Percentiles rank a stretch among this genome's conserved stretches.
Evolutionary conservation across 92 coral and sea anemone genomes (phyloP).

Genomic region (Umimayanthus kanabou): DNA sequence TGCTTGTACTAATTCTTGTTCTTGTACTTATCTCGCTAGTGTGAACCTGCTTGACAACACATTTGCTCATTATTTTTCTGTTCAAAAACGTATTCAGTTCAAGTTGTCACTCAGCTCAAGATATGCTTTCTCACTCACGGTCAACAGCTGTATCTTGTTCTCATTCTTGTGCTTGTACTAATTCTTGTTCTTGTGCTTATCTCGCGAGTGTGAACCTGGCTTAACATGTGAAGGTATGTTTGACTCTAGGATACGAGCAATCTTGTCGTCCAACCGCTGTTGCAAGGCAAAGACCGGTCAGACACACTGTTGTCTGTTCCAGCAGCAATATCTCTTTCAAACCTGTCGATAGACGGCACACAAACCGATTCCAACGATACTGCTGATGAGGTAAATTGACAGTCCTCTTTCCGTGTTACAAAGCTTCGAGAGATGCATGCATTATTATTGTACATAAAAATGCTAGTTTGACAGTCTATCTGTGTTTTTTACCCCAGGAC

Average conservation of each 20-base stretch:
- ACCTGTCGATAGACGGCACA: neutral
- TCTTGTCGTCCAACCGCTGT: neutral
- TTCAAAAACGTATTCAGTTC: too few relatives aligned
- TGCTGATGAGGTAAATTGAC: neutral
- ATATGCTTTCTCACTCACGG: neutral
- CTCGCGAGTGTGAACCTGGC: neutral
- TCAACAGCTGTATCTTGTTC: too few relatives aligned
- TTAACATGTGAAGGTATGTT: neutral
- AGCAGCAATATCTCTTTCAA: slow-evolving; percentile 1
- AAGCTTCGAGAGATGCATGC: neutral
- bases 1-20: neutral
- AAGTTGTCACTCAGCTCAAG: too few relatives aligned
- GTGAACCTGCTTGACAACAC: too few relatives aligned
- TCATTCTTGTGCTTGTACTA: neutral
- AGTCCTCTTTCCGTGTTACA: neutral
- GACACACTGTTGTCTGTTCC: slow-evolving; percentile 19
- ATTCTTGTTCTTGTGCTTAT: too few relatives aligned
- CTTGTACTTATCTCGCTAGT: neutral
- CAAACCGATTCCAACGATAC: neutral
- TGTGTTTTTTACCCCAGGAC: slow-evolving; percentile 46
- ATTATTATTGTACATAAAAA: too few relatives aligned
- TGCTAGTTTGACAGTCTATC: too few relatives aligned
- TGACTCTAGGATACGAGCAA: neutral
- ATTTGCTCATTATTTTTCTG: too few relatives aligned
- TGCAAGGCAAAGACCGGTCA: neutral